Evolutionary conservation across 1,140 invertebrate species (phyloP).

Genomic region (Drosophila rhopaloa): DNA sequence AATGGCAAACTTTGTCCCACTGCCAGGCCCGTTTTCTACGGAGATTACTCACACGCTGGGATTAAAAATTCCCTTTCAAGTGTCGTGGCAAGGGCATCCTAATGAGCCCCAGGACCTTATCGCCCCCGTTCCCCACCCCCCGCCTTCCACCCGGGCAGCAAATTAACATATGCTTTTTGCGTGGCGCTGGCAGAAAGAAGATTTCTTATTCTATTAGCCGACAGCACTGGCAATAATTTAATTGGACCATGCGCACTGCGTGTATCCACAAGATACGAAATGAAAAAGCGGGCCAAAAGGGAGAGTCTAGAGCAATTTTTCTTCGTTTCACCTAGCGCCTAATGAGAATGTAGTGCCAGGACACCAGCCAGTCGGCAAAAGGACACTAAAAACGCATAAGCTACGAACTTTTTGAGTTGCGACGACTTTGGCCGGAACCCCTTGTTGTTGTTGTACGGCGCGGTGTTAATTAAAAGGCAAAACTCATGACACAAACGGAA

Average conservation of each 20-base stretch:
- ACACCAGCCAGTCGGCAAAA: constrained; percentile 8
- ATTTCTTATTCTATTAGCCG: constrained; percentile 64
- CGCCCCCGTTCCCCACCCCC: not conserved
- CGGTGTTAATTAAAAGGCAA: constrained; percentile 67
- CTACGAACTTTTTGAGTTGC: constrained; percentile 60
- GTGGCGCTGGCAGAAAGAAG: constrained; percentile 52
- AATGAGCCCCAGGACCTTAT: constrained; percentile 50
- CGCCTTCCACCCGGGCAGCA: constrained; percentile 24
- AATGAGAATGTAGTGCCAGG: constrained; percentile 74
- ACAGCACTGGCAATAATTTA: constrained; percentile 70
- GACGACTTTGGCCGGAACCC: constrained; percentile 18
- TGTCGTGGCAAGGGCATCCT: constrained; percentile 40
- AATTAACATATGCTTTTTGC: constrained; percentile 80
- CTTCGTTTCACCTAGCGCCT: constrained; percentile 59
- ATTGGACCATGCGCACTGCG: constrained; percentile 77
- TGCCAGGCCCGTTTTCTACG: constrained; percentile 10
- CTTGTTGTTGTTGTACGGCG: constrained; percentile 14
- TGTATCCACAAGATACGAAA: constrained; percentile 51
- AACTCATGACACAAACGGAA: constrained; percentile 53
- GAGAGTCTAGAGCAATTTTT: constrained; percentile 72
- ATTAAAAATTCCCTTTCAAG: constrained; percentile 76
- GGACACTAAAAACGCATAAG: constrained; percentile 63
- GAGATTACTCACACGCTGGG: constrained; percentile 61
- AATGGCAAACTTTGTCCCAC: constrained; percentile 50
- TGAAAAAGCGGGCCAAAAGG: constrained; percentile 33